These are phyloP conservation scores for Scaptomyza caliginosa DNA, from an alignment of 2,888 invertebrate species.

Conservation along the genomic window DNA sequence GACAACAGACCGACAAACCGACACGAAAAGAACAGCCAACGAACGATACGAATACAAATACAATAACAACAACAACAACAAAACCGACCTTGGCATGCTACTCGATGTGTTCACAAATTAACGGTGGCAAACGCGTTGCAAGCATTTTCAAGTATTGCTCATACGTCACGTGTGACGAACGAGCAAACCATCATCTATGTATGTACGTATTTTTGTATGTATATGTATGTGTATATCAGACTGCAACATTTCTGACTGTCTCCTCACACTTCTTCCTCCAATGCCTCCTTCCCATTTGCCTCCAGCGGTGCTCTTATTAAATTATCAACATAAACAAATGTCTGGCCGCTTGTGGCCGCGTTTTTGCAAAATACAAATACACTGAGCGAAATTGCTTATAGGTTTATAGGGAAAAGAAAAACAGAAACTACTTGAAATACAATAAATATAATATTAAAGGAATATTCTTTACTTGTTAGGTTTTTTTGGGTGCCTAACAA, in stretches of 20 bases:
- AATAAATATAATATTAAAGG: neutral
- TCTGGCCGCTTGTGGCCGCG: constrained; percentile 60
- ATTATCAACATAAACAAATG: constrained; percentile 78
- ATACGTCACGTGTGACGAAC: constrained; percentile 57
- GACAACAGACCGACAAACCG: constrained; percentile 37
- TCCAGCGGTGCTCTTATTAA: constrained; percentile 72
- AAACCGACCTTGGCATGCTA: constrained; percentile 51
- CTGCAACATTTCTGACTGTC: neutral
- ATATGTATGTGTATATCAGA: neutral
- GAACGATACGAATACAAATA: neutral
- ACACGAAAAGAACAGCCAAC: neutral
- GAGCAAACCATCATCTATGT: constrained; percentile 3
- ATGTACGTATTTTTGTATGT: neutral
- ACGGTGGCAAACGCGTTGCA: constrained; percentile 41
- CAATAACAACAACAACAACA: constrained; percentile 22
- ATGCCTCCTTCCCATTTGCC: constrained; percentile 13
- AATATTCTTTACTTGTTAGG: neutral
- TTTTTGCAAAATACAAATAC: constrained; percentile 37
- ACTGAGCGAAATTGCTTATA: constrained; percentile 31
- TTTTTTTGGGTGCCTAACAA: neutral
- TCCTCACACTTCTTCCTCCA: neutral
- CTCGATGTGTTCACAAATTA: constrained; percentile 38
- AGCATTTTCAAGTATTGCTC: constrained; percentile 36
- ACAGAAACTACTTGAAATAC: neutral
- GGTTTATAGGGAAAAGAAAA: no score